A percentile compares a stretch with the other conserved stretches of the same genome.
Evolutionary conservation across 2,888 invertebrate species (phyloP).

Genomic region (Mamestra brassicae): DNA sequence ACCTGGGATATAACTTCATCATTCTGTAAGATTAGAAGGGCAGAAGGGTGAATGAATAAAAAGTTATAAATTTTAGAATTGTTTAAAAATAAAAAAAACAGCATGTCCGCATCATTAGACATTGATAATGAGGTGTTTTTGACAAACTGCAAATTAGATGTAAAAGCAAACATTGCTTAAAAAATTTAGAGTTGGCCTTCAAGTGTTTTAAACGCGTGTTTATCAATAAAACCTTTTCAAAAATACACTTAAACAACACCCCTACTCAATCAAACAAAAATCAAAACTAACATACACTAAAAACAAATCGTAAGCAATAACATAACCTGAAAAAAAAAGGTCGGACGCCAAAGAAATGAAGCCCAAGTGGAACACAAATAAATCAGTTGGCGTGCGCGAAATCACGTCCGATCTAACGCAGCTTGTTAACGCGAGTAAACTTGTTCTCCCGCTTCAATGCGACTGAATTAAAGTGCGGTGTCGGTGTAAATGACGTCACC

Average conservation of each 20-base stretch:
- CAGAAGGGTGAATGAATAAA: neutral
- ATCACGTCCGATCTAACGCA: conserved; percentile 85
- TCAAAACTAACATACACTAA: conserved; percentile 29
- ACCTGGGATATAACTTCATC: no score
- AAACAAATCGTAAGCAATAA: conserved; percentile 65
- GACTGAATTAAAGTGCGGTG: conserved; percentile 53
- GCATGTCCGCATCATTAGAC: no score
- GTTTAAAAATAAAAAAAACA: no score
- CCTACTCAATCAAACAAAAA: conserved; percentile 32
- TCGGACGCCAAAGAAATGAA: conserved; percentile 67
- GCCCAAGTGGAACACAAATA: conserved; percentile 79
- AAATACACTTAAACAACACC: conserved; percentile 10
- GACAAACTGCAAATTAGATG: no score
- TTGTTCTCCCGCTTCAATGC: conserved; percentile 71
- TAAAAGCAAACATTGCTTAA: no score
- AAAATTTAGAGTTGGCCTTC: no score
- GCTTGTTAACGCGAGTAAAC: conserved; percentile 85
- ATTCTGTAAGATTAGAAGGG: neutral
- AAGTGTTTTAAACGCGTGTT: neutral
- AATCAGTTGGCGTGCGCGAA: conserved; percentile 83
- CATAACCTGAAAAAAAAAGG: conserved; percentile 63
- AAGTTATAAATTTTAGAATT: no score
- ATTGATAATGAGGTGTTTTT: no score
- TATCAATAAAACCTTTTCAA: neutral
- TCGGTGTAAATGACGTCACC: conserved; percentile 18